Base-by-base conservation (phyloP, 2,113 vertebrate genomes). In the Hippocampus guttulatus region DNA sequence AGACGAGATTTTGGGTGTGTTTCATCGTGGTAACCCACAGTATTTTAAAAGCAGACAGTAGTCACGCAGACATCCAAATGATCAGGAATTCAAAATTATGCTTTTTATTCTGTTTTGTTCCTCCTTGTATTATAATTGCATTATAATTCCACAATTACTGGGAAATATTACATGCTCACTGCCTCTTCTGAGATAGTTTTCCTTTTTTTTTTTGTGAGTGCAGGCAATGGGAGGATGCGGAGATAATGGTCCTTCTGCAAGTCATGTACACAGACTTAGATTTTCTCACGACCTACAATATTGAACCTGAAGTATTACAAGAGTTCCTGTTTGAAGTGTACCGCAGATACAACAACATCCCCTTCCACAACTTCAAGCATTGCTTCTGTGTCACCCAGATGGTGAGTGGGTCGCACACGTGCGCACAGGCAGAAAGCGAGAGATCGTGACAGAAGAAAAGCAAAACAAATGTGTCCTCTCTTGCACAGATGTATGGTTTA, bases 321-420 rank as follows among this genome's bases (percentile, higher is more conserved):
- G 85, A 90, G 82, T 93, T 94, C 70, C 87, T 94, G 55, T 93
- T 91, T 0, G 90, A 93, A 60, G 91, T 93, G 38, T 94, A 94
- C 74, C 67, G 88, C 8, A 79, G 84, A 80, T 94, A 94, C 88
- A 93, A 94, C 89, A 93, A 94, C 91, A 94, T 94, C 85, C 92
- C 93, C 11, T 94, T 94, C 70, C 93, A 93, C 74, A 93, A 93
- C 87, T 93, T 93, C 86, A 92, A 93, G 57, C 93, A 93, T 81
- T 93, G 93, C 80, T 93, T 93, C 84, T 93, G 93, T 70, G 93
- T 93, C 41, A 93, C 92, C 25, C 93, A 94, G 81, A 92, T 93
- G 93, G 93, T 93, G 78, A 89, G 91, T 54, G 21, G 21, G 23
- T n/a, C 43, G 55, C 64, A 57, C 57, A 12, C 43, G 5, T 5